Evolutionary conservation across 23 tunicate species (phyloP).

Genomic region (Corella eumyota): DNA sequence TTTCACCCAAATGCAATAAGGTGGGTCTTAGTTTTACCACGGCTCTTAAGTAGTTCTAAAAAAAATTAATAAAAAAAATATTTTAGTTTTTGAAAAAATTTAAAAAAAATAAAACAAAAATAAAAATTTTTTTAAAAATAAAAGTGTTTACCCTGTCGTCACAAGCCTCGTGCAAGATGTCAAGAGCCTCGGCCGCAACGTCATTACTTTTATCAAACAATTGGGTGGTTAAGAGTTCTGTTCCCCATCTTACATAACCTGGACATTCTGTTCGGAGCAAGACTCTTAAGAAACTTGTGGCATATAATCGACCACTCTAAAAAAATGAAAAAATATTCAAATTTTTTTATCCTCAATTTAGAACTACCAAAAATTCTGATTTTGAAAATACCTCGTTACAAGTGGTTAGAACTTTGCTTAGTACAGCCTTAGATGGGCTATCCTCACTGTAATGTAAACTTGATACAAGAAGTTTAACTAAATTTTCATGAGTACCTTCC

Average conservation of each 20-base stretch:
- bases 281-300: constrained; percentile 67
- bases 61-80: not conserved
- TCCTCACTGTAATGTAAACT: constrained; percentile 57
- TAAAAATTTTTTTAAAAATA: too few species aligned
- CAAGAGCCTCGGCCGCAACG: constrained; percentile 67
- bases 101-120: too few species aligned
- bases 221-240: constrained; percentile 54
- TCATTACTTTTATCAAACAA: constrained; percentile 59
- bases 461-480: constrained; percentile 65
- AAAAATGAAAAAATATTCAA: too few species aligned
- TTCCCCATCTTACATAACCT: constrained; percentile 66
- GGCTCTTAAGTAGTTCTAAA: constrained; percentile 49
- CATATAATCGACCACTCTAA: constrained; percentile 58
- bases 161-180: constrained; percentile 79
- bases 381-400: constrained; percentile 81
- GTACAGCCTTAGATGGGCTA: constrained; percentile 30
- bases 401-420: constrained; percentile 39
- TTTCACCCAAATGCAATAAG: constrained; percentile 65
- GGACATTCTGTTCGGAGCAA: constrained; percentile 56
- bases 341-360: not conserved
- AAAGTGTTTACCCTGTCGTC: constrained; percentile 41
- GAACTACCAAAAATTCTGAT: too few species aligned
- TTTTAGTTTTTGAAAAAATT: too few species aligned
- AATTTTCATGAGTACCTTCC: constrained; percentile 44
- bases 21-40: constrained; percentile 60